phyloP scores from a whole-genome alignment of 2,888 invertebrate genomes.

The Hypomecis punctinalis region DNA sequence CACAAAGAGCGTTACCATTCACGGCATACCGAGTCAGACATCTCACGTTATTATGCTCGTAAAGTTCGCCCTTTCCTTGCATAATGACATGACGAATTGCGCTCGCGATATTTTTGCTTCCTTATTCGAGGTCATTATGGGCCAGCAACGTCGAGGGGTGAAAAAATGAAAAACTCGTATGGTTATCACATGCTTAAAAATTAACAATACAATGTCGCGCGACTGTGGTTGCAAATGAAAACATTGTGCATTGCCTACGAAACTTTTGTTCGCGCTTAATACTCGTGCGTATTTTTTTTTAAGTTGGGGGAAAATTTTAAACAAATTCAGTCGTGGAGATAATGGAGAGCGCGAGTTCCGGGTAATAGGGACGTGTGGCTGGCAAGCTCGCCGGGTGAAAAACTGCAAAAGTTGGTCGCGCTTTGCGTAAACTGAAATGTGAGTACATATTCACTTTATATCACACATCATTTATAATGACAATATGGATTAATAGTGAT shows the following conservation, averaged over 20 bases:
- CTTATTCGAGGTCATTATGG: constrained; percentile 79
- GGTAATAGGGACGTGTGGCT: constrained; percentile 78
- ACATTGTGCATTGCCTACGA: constrained; percentile 49
- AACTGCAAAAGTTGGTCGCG: constrained; percentile 77
- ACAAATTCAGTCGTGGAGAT: constrained; percentile 77
- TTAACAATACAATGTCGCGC: constrained; percentile 39
- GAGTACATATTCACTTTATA: constrained; percentile 26
- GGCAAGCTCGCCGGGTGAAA: constrained; percentile 78
- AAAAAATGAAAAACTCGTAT: constrained; percentile 58
- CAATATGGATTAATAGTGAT: constrained; percentile 30
- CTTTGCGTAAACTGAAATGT: constrained; percentile 57
- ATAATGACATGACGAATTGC: constrained; percentile 85
- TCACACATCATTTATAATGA: constrained; percentile 42
- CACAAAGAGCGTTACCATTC: constrained; percentile 81
- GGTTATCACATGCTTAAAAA: constrained; percentile 39
- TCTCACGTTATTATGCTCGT: constrained; percentile 84
- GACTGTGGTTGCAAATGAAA: constrained; percentile 54
- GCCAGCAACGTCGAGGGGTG: constrained; percentile 64
- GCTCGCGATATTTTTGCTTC: constrained; percentile 81
- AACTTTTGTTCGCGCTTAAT: constrained; percentile 60
- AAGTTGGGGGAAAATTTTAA: constrained; percentile 72
- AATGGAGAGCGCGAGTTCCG: constrained; percentile 79
- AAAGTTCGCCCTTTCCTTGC: constrained; percentile 84
- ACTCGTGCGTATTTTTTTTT: constrained; percentile 60
- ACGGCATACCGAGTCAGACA: constrained; percentile 78